Conservation (phyloP, 2,113 vertebrate species). For the Sinocyclocheilus rhinocerous region DNA sequence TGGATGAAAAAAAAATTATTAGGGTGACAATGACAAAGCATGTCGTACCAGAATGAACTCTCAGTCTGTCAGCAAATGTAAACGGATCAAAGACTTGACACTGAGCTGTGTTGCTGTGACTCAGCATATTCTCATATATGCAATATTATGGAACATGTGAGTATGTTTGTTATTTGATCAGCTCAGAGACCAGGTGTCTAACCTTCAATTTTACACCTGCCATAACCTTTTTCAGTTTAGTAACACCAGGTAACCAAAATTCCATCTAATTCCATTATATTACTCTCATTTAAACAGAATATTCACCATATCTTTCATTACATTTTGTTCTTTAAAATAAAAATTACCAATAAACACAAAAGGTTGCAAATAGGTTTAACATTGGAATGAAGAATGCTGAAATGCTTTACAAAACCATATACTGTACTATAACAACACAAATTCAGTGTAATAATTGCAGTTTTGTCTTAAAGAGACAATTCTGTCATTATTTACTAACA, state of each 20-base stretch:
- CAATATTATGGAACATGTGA: not conserved
- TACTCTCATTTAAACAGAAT: not conserved
- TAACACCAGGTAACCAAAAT: not conserved
- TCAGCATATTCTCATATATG: slow-evolving; percentile 36
- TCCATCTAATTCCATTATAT: not conserved
- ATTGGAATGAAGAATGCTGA: not conserved
- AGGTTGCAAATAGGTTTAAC: too few relatives aligned
- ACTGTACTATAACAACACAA: not conserved
- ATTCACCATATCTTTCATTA: not conserved
- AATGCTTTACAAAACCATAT: not conserved
- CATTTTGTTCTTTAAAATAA: too few relatives aligned
- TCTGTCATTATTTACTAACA: not conserved
- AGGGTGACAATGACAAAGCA: not conserved
- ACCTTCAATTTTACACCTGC: not conserved
- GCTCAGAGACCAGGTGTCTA: not conserved
- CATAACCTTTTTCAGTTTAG: not conserved
- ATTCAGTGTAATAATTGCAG: not conserved
- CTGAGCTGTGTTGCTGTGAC: slow-evolving; percentile 50
- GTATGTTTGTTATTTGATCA: not conserved
- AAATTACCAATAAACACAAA: too few relatives aligned
- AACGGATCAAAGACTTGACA: not conserved
- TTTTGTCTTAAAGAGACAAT: not conserved
- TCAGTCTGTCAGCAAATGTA: not conserved
- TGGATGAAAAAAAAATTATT: not conserved
- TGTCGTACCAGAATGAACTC: not conserved